Evolutionary conservation across 2,113 vertebrate genomes (phyloP).

Genomic region (Muntiacus reevesi): DNA sequence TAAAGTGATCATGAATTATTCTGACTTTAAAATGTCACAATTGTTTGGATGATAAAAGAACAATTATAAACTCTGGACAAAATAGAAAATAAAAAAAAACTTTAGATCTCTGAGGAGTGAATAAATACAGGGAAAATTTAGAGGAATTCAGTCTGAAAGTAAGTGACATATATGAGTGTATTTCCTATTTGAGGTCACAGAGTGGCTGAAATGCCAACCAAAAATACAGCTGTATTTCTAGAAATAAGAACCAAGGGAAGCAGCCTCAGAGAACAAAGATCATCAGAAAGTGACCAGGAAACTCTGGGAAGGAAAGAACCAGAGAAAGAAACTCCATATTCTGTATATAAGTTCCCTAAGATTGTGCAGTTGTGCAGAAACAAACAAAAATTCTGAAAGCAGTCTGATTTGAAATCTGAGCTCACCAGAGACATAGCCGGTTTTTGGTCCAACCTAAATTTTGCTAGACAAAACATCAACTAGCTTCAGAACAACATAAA

Average conservation of each 20-base stretch:
- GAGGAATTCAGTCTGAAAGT: not conserved
- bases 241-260: not conserved
- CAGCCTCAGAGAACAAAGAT: not conserved
- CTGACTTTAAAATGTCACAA: not conserved
- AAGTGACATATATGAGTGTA: not conserved
- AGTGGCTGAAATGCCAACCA: not conserved
- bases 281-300: not conserved
- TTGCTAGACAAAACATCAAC: not conserved
- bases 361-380: not conserved
- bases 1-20: not conserved
- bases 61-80: not conserved
- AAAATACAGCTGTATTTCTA: not conserved
- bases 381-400: not conserved
- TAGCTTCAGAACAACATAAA: not conserved
- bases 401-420: not conserved
- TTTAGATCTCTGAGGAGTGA: not conserved
- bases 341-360: not conserved
- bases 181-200: not conserved
- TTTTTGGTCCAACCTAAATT: not conserved
- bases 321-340: not conserved
- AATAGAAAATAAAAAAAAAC: not conserved
- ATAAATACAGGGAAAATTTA: not conserved
- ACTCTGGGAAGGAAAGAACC: not conserved
- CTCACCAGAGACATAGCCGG: not conserved
- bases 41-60: not conserved